phyloP scores from a whole-genome alignment of 2,888 invertebrate species.

The Microdon myrmicae region DNA sequence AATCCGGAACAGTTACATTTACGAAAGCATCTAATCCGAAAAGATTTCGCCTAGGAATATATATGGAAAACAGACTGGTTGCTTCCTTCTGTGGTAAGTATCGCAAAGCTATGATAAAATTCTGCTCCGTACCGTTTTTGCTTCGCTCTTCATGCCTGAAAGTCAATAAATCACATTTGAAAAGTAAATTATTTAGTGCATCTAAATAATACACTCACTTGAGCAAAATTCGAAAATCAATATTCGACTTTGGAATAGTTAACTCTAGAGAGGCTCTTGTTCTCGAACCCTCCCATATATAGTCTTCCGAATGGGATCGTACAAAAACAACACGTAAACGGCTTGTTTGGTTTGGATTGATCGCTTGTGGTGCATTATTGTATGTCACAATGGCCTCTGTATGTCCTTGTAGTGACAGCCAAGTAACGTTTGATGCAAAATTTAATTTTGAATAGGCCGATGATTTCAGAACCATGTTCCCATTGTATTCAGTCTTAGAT shows the following conservation, averaged over 20 bases:
- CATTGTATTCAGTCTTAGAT: slow-evolving; percentile 67
- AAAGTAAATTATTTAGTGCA: no score
- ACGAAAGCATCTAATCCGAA: slow-evolving; percentile 76
- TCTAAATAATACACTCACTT: slow-evolving; percentile 63
- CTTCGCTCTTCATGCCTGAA: slow-evolving; percentile 64
- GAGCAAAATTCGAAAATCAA: slow-evolving; percentile 73
- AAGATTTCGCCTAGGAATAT: slow-evolving; percentile 74
- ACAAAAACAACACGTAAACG: slow-evolving; percentile 71
- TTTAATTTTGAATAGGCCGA: slow-evolving; percentile 81
- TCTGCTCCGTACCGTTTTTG: slow-evolving; percentile 70
- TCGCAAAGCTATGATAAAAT: slow-evolving; percentile 68
- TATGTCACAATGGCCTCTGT: slow-evolving; percentile 78
- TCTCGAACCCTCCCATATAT: slow-evolving; percentile 67
- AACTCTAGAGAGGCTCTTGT: slow-evolving; percentile 74
- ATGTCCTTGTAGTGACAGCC: slow-evolving; percentile 78
- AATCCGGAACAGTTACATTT: slow-evolving; percentile 79
- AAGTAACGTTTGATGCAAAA: slow-evolving; percentile 73
- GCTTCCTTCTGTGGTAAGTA: slow-evolving; percentile 74
- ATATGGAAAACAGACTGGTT: slow-evolving; percentile 70
- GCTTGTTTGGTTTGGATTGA: slow-evolving; percentile 72
- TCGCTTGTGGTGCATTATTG: slow-evolving; percentile 73
- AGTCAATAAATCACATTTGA: slow-evolving; percentile 3
- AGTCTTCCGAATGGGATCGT: slow-evolving; percentile 72
- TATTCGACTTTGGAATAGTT: slow-evolving; percentile 73
- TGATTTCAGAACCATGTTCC: slow-evolving; percentile 76